phyloP scores from a whole-genome alignment of 1,140 invertebrate genomes.

The Rhizoglyphus robini region DNA sequence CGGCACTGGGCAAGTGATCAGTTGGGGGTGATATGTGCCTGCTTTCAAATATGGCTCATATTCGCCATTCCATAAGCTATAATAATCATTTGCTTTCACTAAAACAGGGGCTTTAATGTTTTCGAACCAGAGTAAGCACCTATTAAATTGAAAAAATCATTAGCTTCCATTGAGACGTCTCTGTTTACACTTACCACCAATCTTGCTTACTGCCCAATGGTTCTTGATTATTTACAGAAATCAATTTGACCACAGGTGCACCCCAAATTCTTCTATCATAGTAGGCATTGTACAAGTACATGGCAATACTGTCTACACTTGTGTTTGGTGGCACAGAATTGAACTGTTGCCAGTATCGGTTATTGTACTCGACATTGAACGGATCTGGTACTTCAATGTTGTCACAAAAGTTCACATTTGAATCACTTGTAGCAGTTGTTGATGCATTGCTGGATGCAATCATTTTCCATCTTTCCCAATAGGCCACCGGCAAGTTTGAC shows the following conservation, averaged over 20 bases:
- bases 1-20: slow-evolving; percentile 70
- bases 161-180: no score
- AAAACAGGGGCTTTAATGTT: slow-evolving; percentile 60
- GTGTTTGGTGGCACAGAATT: no score
- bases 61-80: slow-evolving; percentile 71
- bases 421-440: no score
- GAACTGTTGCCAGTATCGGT: no score
- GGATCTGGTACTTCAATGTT: no score
- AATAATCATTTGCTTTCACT: slow-evolving; percentile 59
- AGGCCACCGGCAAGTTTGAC: no score
- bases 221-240: slow-evolving; percentile 75
- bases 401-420: no score
- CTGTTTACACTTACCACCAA: not conserved
- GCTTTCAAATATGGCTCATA: slow-evolving; percentile 78
- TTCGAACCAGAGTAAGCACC: slow-evolving; percentile 77
- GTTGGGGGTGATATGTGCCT: slow-evolving; percentile 73
- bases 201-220: slow-evolving; percentile 57
- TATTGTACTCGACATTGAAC: no score
- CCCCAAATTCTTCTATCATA: slow-evolving; percentile 59
- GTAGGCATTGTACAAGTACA: slow-evolving; percentile 79
- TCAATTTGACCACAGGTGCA: slow-evolving; percentile 59
- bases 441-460: no score
- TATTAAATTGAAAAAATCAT: no score
- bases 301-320: no score
- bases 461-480: no score